phyloP scores from a whole-genome alignment of 2,797 vertebrate species.

The Ambastaia sidthimunki region DNA sequence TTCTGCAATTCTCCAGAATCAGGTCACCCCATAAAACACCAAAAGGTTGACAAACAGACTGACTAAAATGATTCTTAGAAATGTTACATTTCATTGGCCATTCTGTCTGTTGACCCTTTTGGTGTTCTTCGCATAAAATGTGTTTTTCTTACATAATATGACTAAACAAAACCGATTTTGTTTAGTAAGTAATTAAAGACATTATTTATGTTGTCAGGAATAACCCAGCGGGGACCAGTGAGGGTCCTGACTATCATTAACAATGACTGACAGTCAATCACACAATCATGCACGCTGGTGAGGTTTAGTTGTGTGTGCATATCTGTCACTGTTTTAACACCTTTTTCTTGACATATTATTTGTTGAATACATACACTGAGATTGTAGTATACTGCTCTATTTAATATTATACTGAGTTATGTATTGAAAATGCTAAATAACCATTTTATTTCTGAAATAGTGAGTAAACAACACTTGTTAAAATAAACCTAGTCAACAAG shows the following conservation, averaged over 20 bases:
- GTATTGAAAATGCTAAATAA: not conserved
- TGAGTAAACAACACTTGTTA: too few species aligned
- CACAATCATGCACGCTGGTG: slow-evolving; percentile 17
- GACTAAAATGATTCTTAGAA: not conserved
- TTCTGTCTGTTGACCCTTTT: too few species aligned
- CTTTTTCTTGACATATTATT: too few species aligned
- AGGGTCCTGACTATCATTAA: slow-evolving; percentile 13
- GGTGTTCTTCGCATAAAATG: too few species aligned
- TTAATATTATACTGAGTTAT: too few species aligned
- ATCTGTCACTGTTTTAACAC: too few species aligned
- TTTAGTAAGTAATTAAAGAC: not conserved
- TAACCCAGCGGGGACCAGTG: not conserved
- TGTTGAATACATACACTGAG: not conserved
- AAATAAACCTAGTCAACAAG: not conserved
- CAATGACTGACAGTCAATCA: slow-evolving; percentile 26
- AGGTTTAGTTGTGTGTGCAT: slow-evolving; percentile 17
- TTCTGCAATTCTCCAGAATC: slow-evolving; percentile 43
- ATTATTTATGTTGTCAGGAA: slow-evolving; percentile 12
- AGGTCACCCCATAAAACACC: slow-evolving; percentile 14
- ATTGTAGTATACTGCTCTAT: not conserved
- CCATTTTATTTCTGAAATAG: too few species aligned
- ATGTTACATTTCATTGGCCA: not conserved
- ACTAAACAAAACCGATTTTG: not conserved
- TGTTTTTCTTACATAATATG: not conserved
- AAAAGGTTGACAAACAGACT: not conserved